phyloP scores from a whole-genome alignment of 2,888 invertebrate species.

The Cephus pygmeus region DNA sequence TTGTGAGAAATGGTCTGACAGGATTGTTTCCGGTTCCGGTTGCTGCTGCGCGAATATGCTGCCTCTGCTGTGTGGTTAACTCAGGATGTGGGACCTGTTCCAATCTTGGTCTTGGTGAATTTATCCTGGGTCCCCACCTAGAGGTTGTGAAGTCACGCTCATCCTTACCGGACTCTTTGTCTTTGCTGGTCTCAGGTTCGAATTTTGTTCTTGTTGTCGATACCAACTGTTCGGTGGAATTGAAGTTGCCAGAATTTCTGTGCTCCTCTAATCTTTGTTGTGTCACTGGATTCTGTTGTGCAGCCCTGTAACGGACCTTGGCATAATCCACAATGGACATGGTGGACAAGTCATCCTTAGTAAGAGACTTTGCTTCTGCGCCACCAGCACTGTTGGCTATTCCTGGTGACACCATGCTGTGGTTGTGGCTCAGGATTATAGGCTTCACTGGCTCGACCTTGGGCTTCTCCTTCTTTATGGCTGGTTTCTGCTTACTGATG shows the following conservation, averaged over 20 bases:
- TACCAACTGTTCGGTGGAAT: slow-evolving; percentile 40
- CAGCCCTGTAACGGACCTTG: slow-evolving; percentile 74
- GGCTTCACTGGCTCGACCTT: slow-evolving; percentile 55
- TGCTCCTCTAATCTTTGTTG: slow-evolving; percentile 64
- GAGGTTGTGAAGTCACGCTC: slow-evolving; percentile 49
- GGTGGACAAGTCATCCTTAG: slow-evolving; percentile 53
- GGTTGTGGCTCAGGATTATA: slow-evolving; percentile 44
- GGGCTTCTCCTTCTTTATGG: slow-evolving; percentile 56
- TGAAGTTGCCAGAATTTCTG: slow-evolving; percentile 65
- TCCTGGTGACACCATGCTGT: slow-evolving; percentile 19
- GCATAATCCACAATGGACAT: slow-evolving; percentile 75
- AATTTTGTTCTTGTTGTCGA: slow-evolving; percentile 53
- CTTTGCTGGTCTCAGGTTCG: slow-evolving; percentile 43
- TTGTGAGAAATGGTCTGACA: slow-evolving; percentile 85
- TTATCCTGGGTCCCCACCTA: slow-evolving; percentile 65
- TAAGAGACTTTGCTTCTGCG: slow-evolving; percentile 38
- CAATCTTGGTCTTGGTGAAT: slow-evolving; percentile 53
- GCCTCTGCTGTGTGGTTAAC: slow-evolving; percentile 72
- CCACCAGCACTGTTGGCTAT: slow-evolving; percentile 5
- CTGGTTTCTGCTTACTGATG: slow-evolving; percentile 49
- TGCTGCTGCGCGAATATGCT: slow-evolving; percentile 66
- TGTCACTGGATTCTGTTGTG: slow-evolving; percentile 65
- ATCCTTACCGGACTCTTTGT: slow-evolving; percentile 40
- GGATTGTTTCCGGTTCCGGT: slow-evolving; percentile 72
- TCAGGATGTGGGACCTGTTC: slow-evolving; percentile 76